These are phyloP conservation scores for Echinops telfairi DNA, from an alignment of 2,113 vertebrate species.

Conservation along the genomic window DNA sequence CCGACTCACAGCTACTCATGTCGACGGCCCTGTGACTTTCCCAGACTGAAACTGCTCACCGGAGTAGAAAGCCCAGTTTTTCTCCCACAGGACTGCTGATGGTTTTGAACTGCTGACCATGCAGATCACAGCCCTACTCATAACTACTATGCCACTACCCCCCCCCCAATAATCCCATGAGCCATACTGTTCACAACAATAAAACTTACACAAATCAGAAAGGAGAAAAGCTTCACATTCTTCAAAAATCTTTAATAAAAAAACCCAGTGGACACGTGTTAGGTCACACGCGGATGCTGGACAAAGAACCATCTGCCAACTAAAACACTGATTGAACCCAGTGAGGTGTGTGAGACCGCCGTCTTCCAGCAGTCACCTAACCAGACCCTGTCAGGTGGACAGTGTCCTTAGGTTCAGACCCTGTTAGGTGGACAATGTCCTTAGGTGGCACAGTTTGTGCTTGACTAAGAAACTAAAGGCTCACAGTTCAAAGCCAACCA, in stretches of 20 bases:
- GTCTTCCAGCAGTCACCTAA: neutral
- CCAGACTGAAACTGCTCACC: too few species aligned
- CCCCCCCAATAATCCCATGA: too few species aligned
- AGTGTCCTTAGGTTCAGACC: neutral
- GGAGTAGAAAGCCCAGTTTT: too few species aligned
- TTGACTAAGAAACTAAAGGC: neutral
- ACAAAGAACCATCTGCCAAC: neutral
- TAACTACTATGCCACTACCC: too few species aligned
- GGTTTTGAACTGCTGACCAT: too few species aligned
- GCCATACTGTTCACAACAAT: neutral
- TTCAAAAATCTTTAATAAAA: neutral
- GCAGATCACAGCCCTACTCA: too few species aligned
- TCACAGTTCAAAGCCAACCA: neutral
- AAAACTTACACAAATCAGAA: neutral
- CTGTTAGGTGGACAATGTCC: neutral
- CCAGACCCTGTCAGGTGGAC: neutral
- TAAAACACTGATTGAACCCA: too few species aligned
- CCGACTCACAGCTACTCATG: too few species aligned
- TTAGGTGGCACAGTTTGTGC: neutral
- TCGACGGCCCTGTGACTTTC: too few species aligned
- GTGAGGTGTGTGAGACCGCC: neutral
- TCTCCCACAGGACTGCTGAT: too few species aligned
- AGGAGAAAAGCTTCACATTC: neutral
- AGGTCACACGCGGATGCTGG: neutral
- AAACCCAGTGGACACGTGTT: neutral